Percentiles rank a stretch among this genome's conserved stretches.
These are phyloP conservation scores for Cyclargus thomasi DNA, from an alignment of 1,140 invertebrate species.

Conservation along the genomic window DNA sequence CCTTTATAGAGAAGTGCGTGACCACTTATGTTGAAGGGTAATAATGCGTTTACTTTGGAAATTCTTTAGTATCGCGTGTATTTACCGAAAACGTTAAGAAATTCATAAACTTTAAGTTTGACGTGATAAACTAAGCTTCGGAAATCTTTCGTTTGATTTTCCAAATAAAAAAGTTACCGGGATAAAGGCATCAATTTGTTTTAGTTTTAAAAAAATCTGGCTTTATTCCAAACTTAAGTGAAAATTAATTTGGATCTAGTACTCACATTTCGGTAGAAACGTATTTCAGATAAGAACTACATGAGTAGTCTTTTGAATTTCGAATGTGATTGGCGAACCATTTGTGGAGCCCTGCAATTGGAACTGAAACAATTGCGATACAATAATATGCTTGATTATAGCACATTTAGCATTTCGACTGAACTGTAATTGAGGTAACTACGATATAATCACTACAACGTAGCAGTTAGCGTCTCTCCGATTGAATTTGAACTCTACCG, in stretches of 20 bases:
- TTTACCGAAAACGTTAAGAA: too few species aligned
- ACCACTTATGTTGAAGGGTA: neutral
- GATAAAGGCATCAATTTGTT: too few species aligned
- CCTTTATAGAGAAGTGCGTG: slow-evolving; percentile 12
- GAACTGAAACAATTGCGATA: slow-evolving; percentile 5
- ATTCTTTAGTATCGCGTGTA: too few species aligned
- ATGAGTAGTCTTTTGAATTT: neutral
- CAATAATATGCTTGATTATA: slow-evolving; percentile 15
- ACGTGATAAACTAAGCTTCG: too few species aligned
- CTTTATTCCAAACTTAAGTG: too few species aligned
- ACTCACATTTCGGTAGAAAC: too few species aligned
- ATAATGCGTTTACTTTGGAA: too few species aligned
- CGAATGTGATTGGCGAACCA: neutral
- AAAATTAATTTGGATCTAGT: too few species aligned
- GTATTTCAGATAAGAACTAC: neutral
- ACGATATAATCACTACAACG: slow-evolving; percentile 22
- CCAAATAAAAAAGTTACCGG: too few species aligned
- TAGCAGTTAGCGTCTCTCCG: slow-evolving; percentile 25
- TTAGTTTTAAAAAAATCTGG: too few species aligned
- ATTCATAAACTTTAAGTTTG: too few species aligned
- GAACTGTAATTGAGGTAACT: slow-evolving; percentile 22
- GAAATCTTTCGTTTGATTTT: too few species aligned
- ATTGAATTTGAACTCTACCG: slow-evolving; percentile 33
- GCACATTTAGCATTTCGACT: slow-evolving; percentile 17
- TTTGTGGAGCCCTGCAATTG: neutral